These are phyloP conservation scores for Pelvicachromis taeniatus DNA, from an alignment of 2,113 vertebrate species.

Conservation along the genomic window DNA sequence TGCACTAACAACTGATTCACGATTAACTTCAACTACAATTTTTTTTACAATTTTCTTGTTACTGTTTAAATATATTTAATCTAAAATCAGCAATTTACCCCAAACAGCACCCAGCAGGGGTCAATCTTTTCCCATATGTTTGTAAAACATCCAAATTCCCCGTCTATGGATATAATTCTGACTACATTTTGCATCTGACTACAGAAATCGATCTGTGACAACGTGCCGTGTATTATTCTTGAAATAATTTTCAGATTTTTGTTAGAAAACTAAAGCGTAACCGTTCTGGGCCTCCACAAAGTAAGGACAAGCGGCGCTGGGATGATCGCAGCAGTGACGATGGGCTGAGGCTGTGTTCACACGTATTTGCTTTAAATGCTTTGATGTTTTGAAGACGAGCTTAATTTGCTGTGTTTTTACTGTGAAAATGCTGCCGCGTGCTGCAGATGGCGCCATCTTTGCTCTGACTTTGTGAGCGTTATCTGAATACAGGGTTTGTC, in stretches of 20 bases:
- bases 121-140: not conserved
- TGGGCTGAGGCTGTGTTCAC: accelerated
- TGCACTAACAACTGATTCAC: not conserved
- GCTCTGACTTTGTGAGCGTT: not conserved
- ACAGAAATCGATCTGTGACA: not conserved
- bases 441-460: not conserved
- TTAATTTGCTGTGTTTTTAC: accelerated
- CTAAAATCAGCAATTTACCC: not conserved
- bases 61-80: not conserved
- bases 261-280: too few species aligned
- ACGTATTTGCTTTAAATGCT: not conserved
- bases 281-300: too few species aligned
- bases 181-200: not conserved
- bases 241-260: not conserved
- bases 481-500: not conserved
- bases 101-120: too few species aligned
- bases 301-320: not conserved
- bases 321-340: not conserved
- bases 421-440: not conserved
- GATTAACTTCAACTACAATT: too few species aligned
- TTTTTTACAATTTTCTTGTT: accelerated
- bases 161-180: too few species aligned
- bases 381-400: not conserved
- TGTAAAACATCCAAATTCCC: not conserved
- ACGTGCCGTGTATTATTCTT: not conserved